Evolutionary conservation across 2,113 vertebrate genomes (phyloP).

Genomic region (Alligator sinensis): DNA sequence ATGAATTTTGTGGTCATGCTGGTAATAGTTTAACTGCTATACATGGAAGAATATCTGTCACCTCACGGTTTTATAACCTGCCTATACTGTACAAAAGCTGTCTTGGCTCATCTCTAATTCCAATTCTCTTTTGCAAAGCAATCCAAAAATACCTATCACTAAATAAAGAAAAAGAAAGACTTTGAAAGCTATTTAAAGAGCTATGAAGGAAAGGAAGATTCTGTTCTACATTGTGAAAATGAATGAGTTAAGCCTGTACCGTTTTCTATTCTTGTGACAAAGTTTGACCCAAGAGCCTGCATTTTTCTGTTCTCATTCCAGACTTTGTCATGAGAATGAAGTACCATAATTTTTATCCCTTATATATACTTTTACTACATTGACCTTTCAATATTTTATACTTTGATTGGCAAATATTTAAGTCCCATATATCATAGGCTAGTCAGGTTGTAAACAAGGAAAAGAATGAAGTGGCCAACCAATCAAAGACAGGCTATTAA

Average conservation of each 20-base stretch:
- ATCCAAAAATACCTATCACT: neutral
- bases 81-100: neutral
- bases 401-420: conserved; percentile 68
- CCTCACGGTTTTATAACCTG: neutral
- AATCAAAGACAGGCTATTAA: conserved; percentile 32
- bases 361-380: conserved; percentile 57
- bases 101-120: neutral
- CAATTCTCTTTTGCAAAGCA: neutral
- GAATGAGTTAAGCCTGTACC: neutral
- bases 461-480: conserved; percentile 54
- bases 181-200: neutral
- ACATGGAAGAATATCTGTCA: neutral
- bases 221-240: neutral
- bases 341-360: conserved; percentile 41
- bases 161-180: neutral
- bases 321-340: conserved; percentile 19
- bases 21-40: neutral
- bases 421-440: conserved; percentile 27
- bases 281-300: neutral
- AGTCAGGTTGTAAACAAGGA: conserved; percentile 47
- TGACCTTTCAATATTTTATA: conserved; percentile 54
- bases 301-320: neutral
- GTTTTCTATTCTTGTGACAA: neutral
- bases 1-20: neutral
- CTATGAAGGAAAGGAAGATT: neutral